Evolutionary conservation across 1,140 invertebrate species (phyloP), one percentile per base, ranked within the genome.

Genomic region (Ctenoplectra terminalis): DNA sequence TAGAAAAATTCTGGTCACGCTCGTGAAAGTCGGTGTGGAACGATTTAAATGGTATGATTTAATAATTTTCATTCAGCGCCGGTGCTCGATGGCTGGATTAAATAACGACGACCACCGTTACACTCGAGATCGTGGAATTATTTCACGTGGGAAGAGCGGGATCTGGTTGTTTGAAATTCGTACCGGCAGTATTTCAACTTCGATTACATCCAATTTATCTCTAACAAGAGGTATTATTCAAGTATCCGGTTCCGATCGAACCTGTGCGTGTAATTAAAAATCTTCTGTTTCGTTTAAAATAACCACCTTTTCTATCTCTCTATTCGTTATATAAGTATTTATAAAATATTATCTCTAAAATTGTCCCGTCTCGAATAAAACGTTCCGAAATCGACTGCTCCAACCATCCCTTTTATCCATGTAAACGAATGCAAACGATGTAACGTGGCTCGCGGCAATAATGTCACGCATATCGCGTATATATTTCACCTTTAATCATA

Each of bases 51-150:
- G 6, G 74, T 37, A 66, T 52, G 74, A 76, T 76, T 76, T 76
- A 76, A 76, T 76, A 54, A 76, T 67, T 76, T 46, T 67, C 74
- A 54, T 76, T 67, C 61, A 15, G 52, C 73, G 15, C 5, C 26
- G 58, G 17, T 20, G 43, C 15, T 60, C 72, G 29, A 75, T 64
- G n/a, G 23, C 11, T n/a, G 61, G 61, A 76, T 76, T 67, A 76
- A 76, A 76, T 67, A 76, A 54, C 74, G 61, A 66, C 13, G 11
- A 0, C 13, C 58, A 5, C 6, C 63, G 48, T 56, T 52, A 40
- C 50, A 17, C 54, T 60, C 15, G 20, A 23, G 7, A 46, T 9
- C 71, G 26, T 46, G 13, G 31, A n/a, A 75, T 75, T 75, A 75
- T 63, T 66, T 34, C 46, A 17, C n/a, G 73, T 43, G 63, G 63